Evolutionary conservation across 2,113 vertebrate species (phyloP).

Genomic region (Cricetomys ansorgei): DNA sequence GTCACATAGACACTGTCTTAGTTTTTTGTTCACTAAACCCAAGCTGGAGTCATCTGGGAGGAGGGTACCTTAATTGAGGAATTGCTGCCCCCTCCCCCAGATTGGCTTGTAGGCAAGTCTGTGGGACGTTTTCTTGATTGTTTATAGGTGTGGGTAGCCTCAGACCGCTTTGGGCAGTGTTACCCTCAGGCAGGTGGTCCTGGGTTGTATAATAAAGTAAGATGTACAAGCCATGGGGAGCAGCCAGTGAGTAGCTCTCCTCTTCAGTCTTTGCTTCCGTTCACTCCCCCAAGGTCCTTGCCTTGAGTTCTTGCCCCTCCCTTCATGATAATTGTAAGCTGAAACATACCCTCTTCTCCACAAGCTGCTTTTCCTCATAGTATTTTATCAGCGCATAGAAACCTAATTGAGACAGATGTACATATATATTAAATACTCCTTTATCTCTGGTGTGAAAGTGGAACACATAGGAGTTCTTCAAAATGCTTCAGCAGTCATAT

Average conservation of each 20-base stretch:
- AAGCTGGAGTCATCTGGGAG: neutral
- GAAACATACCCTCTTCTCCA: neutral
- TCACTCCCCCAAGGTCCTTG: neutral
- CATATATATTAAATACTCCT: neutral
- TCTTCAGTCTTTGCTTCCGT: neutral
- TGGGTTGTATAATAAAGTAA: neutral
- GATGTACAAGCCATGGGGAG: neutral
- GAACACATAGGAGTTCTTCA: neutral
- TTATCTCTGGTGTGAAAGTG: neutral
- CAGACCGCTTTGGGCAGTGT: neutral
- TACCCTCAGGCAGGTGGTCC: too few relatives aligned
- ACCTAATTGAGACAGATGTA: neutral
- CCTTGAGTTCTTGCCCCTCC: neutral
- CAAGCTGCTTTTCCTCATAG: neutral
- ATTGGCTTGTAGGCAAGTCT: neutral
- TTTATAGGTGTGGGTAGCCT: neutral
- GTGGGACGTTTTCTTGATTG: neutral
- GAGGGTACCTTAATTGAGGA: neutral
- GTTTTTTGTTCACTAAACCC: neutral
- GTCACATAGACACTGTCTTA: neutral
- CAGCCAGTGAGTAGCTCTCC: neutral
- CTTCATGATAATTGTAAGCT: neutral
- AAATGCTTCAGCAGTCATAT: neutral
- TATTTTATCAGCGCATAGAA: neutral
- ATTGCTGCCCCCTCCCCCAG: fast-evolving